phyloP scores from a whole-genome alignment of 2,797 vertebrate genomes.

The Chaunax sp. region DNA sequence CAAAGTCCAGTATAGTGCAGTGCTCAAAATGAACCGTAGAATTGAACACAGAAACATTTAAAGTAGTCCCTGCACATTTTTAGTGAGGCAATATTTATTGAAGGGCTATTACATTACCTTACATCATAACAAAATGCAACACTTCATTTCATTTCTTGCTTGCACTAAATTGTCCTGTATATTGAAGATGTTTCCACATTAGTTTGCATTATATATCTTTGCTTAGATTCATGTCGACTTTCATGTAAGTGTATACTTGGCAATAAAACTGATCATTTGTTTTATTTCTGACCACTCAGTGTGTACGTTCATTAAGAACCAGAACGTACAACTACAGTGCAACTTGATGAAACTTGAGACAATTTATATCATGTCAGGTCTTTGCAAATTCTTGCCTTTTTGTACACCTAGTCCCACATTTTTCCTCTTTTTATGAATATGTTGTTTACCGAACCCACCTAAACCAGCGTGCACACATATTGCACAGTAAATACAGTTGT shows the following conservation, averaged over 20 bases:
- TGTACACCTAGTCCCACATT: neutral
- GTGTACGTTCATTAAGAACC: too few relatives aligned
- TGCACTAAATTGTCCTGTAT: too few relatives aligned
- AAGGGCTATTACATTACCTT: slow-evolving; percentile 20
- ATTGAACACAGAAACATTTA: neutral
- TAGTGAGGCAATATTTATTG: neutral
- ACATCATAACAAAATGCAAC: slow-evolving; percentile 20
- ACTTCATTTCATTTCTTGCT: neutral
- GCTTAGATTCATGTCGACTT: too few relatives aligned
- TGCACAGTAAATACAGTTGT: slow-evolving; percentile 26
- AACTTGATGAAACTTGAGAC: too few relatives aligned
- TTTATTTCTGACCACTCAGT: too few relatives aligned
- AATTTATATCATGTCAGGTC: too few relatives aligned
- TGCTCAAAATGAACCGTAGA: neutral
- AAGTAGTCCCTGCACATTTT: slow-evolving; percentile 3
- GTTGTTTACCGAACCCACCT: slow-evolving; percentile 1
- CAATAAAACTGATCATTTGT: slow-evolving; percentile 2
- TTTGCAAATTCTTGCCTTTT: neutral
- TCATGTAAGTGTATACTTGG: slow-evolving; percentile 4
- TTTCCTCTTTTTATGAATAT: neutral
- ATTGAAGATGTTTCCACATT: too few relatives aligned
- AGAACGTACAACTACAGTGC: too few relatives aligned
- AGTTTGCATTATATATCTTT: too few relatives aligned
- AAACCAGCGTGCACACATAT: slow-evolving; percentile 5
- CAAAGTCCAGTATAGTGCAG: neutral